A percentile compares a stretch with the other conserved stretches of the same genome.
Evolutionary conservation across 2,888 invertebrate species (phyloP).

Genomic region (Girardia tigrina): DNA sequence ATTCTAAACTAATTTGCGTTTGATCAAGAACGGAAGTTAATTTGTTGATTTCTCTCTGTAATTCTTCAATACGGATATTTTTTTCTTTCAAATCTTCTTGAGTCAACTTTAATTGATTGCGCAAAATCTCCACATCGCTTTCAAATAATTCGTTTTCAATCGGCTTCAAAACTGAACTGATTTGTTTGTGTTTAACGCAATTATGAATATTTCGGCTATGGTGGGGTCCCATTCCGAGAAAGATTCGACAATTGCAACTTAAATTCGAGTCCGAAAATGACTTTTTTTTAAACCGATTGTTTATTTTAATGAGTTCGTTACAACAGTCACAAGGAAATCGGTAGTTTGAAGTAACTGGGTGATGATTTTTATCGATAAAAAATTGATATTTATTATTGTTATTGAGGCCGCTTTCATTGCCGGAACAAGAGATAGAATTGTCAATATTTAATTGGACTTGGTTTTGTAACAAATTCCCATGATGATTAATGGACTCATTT

Average conservation of each 20-base stretch:
- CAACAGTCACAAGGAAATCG: neutral
- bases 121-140: neutral
- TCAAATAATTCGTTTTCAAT: neutral
- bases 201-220: neutral
- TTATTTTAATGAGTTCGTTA: neutral
- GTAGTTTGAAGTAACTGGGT: neutral
- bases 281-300: neutral
- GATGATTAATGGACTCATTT: constrained; percentile 17
- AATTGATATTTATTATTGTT: constrained; percentile 20
- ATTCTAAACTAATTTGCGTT: constrained; percentile 10
- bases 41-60: constrained; percentile 11
- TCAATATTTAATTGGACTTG: constrained; percentile 23
- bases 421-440: constrained; percentile 3
- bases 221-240: neutral
- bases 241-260: too few species aligned
- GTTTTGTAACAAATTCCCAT: constrained; percentile 23
- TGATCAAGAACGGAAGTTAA: constrained; percentile 3
- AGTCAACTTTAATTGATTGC: constrained; percentile 23
- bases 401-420: constrained; percentile 20
- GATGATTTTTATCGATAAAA: constrained; percentile 20
- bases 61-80: constrained; percentile 1
- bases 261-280: neutral
- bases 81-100: constrained; percentile 1
- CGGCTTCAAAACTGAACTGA: constrained; percentile 1
- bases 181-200: constrained; percentile 11